Evolutionary conservation across 92 coral and sea anemone species (phyloP).

Genomic region (Ricordea florida): DNA sequence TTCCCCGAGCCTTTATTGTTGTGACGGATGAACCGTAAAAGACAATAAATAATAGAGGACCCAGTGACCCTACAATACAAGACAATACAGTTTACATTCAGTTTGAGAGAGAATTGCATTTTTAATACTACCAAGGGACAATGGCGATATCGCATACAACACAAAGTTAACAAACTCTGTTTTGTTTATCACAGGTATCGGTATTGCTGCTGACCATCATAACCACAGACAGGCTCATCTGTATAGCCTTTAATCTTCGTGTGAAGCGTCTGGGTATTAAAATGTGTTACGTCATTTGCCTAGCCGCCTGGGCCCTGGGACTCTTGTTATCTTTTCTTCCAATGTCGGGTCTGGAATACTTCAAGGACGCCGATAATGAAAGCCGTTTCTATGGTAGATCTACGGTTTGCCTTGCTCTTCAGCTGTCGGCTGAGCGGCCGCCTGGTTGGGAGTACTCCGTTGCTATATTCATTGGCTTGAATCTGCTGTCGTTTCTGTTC

Average conservation of each 20-base stretch:
- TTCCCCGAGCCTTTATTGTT: too few relatives aligned
- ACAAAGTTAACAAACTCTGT: too few relatives aligned
- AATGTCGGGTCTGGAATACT: conserved; percentile 26
- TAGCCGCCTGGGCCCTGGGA: conserved; percentile 36
- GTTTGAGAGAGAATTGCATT: too few relatives aligned
- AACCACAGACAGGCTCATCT: conserved; percentile 66
- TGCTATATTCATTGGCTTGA: conserved; percentile 55
- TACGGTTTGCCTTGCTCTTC: conserved; percentile 71
- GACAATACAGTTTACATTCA: too few relatives aligned
- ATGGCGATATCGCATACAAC: too few relatives aligned
- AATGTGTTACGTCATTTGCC: neutral
- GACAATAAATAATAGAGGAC: too few relatives aligned
- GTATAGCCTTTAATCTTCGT: conserved; percentile 65
- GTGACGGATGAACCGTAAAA: too few relatives aligned
- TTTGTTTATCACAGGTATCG: conserved; percentile 15
- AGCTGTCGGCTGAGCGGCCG: conserved; percentile 56
- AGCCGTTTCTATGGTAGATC: conserved; percentile 64
- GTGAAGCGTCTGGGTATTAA: conserved; percentile 37
- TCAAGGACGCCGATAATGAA: conserved; percentile 1
- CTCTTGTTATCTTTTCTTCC: conserved; percentile 43
- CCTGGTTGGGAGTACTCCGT: conserved; percentile 80
- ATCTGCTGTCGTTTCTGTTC: conserved; percentile 56
- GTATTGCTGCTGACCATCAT: conserved; percentile 50
- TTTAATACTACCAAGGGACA: too few relatives aligned
- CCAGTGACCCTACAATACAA: too few relatives aligned